Percentiles rank a stretch among this genome's conserved stretches.
Conservation (phyloP, 1,140 invertebrate species). For the Solen grandis region DNA sequence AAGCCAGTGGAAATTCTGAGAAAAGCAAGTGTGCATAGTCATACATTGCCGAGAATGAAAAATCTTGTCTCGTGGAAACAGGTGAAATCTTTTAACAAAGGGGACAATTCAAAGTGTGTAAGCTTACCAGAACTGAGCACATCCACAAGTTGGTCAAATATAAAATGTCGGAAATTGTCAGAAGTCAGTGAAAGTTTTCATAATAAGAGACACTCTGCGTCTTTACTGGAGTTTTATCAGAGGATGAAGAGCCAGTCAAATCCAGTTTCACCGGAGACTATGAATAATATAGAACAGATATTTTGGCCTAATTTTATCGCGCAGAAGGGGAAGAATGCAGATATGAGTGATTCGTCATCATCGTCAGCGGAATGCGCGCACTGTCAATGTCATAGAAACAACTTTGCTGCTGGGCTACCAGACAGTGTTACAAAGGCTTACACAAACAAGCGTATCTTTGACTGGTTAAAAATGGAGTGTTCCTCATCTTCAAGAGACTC, state of each 20-base stretch:
- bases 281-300: slow-evolving; percentile 74
- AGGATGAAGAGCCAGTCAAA: slow-evolving; percentile 70
- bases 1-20: slow-evolving; percentile 46
- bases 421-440: slow-evolving; percentile 50
- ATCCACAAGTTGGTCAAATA: slow-evolving; percentile 61
- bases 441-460: slow-evolving; percentile 62
- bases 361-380: slow-evolving; percentile 47
- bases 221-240: slow-evolving; percentile 75
- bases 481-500: slow-evolving; percentile 30
- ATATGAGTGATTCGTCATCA: slow-evolving; percentile 46
- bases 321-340: slow-evolving; percentile 14
- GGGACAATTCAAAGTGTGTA: slow-evolving; percentile 62
- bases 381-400: slow-evolving; percentile 30
- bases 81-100: slow-evolving; percentile 69
- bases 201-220: slow-evolving; percentile 73
- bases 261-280: slow-evolving; percentile 74
- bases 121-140: slow-evolving; percentile 74
- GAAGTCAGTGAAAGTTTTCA: slow-evolving; percentile 73
- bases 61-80: slow-evolving; percentile 68
- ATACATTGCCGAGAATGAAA: slow-evolving; percentile 26
- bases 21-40: slow-evolving; percentile 49
- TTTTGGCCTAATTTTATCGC: slow-evolving; percentile 58
- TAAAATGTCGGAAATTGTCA: slow-evolving; percentile 57
- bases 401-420: slow-evolving; percentile 2
- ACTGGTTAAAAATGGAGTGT: slow-evolving; percentile 65